These are phyloP conservation scores for Blennius ocellaris DNA, from an alignment of 2,113 vertebrate species.

Conservation along the genomic window DNA sequence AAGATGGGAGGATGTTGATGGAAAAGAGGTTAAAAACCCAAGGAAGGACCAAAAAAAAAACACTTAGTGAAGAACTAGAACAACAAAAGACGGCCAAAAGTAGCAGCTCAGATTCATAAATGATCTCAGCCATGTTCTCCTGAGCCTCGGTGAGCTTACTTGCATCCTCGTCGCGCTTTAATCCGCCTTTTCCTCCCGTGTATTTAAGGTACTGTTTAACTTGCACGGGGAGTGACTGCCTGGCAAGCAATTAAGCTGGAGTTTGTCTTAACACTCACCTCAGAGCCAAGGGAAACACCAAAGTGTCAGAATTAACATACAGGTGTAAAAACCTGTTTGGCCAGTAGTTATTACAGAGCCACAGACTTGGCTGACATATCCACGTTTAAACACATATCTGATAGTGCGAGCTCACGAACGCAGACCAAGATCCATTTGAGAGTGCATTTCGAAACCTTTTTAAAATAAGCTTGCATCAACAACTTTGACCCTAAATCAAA, in stretches of 20 bases:
- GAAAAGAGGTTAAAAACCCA: not conserved
- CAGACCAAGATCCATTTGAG: constrained; percentile 18
- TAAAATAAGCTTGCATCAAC: constrained; percentile 39
- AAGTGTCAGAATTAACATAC: constrained; percentile 70
- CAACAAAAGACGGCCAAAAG: not conserved
- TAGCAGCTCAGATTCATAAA: not conserved
- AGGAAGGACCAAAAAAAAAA: not conserved
- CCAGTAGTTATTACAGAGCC: constrained; percentile 49
- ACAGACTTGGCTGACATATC: constrained; percentile 40
- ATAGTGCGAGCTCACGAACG: constrained; percentile 12
- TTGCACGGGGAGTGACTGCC: constrained; percentile 46
- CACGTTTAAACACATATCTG: constrained; percentile 49
- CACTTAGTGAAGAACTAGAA: not conserved
- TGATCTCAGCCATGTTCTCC: constrained; percentile 1
- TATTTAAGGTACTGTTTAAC: constrained; percentile 34
- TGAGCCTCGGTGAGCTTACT: not conserved
- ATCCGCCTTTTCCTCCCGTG: constrained; percentile 26
- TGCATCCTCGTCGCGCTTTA: constrained; percentile 7
- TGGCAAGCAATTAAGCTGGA: constrained; percentile 57
- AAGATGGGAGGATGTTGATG: not conserved
- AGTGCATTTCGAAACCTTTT: constrained; percentile 20
- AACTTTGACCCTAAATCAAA: constrained; percentile 43
- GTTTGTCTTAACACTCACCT: constrained; percentile 71
- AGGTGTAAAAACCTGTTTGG: constrained; percentile 62
- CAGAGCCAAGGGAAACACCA: constrained; percentile 71